Percentiles rank a stretch among this genome's conserved stretches.
These are phyloP conservation scores for Oenanthe oenanthe DNA, from an alignment of 2,113 vertebrate genomes.

Conservation along the genomic window DNA sequence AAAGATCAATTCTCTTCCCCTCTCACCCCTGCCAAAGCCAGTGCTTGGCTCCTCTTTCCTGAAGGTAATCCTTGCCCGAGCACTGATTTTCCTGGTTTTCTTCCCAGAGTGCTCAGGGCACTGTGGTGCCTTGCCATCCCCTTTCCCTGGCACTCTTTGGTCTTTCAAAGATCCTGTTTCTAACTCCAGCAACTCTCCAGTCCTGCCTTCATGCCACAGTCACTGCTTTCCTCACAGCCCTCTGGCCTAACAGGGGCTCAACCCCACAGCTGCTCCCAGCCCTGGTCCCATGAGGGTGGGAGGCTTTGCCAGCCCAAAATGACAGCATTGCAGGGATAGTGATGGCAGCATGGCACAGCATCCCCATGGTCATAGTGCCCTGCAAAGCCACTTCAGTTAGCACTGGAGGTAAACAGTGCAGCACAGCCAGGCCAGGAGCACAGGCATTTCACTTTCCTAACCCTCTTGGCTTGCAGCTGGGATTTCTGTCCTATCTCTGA, in stretches of 20 bases:
- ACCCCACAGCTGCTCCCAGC: background rate
- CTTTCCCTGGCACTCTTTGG: background rate
- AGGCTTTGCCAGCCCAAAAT: background rate
- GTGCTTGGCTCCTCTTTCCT: background rate
- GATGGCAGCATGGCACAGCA: background rate
- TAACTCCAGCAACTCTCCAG: background rate
- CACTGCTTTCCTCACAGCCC: background rate
- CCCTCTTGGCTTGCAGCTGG: background rate
- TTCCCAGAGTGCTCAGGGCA: background rate
- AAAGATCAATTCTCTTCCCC: background rate
- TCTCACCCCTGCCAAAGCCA: background rate
- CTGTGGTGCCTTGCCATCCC: background rate
- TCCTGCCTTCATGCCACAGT: accelerated
- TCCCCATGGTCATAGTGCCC: no score
- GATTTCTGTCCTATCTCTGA: background rate
- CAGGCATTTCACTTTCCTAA: background rate
- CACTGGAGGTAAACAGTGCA: background rate
- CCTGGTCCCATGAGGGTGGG: accelerated
- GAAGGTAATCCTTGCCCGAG: background rate
- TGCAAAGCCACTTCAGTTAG: background rate
- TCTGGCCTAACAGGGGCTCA: background rate
- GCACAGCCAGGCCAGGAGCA: background rate
- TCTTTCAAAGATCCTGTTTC: background rate
- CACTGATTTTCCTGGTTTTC: background rate
- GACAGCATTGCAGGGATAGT: accelerated